A percentile compares a stretch with the other conserved stretches of the same genome.
Evolutionary conservation across 2,888 invertebrate genomes (phyloP).

Genomic region (Drosophila percnosoma): DNA sequence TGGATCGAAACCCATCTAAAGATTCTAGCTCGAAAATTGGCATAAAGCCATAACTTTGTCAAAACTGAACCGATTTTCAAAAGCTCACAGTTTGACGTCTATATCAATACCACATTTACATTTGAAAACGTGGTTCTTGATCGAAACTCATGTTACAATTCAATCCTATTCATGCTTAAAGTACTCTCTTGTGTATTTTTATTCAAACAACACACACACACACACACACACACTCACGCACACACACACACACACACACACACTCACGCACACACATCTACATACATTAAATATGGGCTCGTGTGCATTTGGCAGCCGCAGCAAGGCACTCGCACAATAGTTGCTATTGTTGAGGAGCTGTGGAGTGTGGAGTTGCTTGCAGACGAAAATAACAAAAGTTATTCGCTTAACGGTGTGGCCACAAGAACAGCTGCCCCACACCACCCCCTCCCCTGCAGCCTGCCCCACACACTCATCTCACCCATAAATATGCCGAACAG

Average conservation of each 20-base stretch:
- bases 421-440: conserved; percentile 13
- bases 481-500: conserved; percentile 53
- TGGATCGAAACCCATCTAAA: not conserved
- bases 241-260: not conserved
- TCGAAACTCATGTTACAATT: not conserved
- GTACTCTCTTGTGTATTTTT: not conserved
- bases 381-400: conserved; percentile 62
- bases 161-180: not conserved
- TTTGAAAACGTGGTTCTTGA: not conserved
- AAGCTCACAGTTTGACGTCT: not conserved
- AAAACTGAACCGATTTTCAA: not conserved
- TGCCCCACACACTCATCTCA: not conserved
- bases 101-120: not conserved
- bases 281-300: not conserved
- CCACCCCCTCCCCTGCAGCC: not conserved
- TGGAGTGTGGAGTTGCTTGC: conserved; percentile 6
- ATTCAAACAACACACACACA: not conserved
- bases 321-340: conserved; percentile 51
- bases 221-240: no score
- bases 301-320: conserved; percentile 40
- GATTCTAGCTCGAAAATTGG: not conserved
- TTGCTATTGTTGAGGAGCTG: conserved; percentile 2
- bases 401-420: conserved; percentile 50
- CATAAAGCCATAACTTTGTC: not conserved
- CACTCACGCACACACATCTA: not conserved